Percentiles rank a stretch among this genome's conserved stretches.
phyloP scores from a whole-genome alignment of 2,797 vertebrate species.

The Dicrostonyx torquatus region DNA sequence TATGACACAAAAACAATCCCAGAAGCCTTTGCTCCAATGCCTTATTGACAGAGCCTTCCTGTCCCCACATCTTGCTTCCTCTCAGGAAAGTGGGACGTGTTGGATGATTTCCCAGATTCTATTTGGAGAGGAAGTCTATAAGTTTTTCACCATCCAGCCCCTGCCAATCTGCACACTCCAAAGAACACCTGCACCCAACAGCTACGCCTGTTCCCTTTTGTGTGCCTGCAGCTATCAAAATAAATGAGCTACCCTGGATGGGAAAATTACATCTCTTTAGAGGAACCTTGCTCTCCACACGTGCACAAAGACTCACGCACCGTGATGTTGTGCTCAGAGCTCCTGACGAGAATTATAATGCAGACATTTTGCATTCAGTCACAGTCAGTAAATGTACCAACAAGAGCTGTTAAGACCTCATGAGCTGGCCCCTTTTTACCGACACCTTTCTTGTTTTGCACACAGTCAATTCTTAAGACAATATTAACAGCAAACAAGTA shows the following conservation, averaged over 20 bases:
- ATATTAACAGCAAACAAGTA: background rate
- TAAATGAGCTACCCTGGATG: constrained; percentile 65
- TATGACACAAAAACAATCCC: constrained; percentile 77
- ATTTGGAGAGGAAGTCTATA: constrained; percentile 82
- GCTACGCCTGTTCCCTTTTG: constrained; percentile 54
- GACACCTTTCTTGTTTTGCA: background rate
- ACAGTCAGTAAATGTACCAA: background rate
- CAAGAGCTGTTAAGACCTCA: background rate
- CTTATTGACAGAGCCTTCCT: constrained; percentile 84
- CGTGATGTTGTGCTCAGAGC: background rate
- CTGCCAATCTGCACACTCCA: constrained; percentile 68
- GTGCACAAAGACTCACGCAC: background rate
- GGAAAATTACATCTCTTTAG: constrained; percentile 55
- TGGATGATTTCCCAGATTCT: constrained; percentile 86
- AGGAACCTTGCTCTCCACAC: constrained; percentile 56
- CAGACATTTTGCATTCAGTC: constrained; percentile 34
- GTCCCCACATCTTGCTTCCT: constrained; percentile 85
- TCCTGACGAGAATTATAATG: constrained; percentile 43
- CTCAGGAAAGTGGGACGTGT: constrained; percentile 85
- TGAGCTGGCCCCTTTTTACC: background rate
- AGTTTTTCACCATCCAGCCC: constrained; percentile 67
- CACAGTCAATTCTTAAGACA: background rate
- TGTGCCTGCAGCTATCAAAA: constrained; percentile 77
- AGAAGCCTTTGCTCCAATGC: constrained; percentile 73
- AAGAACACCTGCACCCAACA: constrained; percentile 82